Conservation (phyloP, 2,797 vertebrate species). For the Apodemus agrarius region DNA sequence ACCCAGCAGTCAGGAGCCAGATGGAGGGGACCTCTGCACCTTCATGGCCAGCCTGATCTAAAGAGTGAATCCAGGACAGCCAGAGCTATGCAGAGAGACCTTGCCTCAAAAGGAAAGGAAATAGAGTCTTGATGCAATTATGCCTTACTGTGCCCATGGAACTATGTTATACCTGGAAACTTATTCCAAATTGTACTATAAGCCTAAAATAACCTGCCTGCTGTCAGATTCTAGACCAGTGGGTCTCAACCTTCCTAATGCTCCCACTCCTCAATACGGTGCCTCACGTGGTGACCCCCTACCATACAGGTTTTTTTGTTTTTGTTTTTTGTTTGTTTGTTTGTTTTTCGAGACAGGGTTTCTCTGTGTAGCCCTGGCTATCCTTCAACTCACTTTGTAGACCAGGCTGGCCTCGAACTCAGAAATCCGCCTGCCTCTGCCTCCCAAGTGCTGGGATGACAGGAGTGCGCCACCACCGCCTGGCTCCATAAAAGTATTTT, state of each 20-base stretch:
- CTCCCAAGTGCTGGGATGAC: too few relatives aligned
- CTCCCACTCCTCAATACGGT: background rate
- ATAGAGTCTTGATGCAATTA: background rate
- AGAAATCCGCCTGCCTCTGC: too few relatives aligned
- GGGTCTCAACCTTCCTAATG: background rate
- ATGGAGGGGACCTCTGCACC: too few relatives aligned
- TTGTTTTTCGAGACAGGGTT: too few relatives aligned
- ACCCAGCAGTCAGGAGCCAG: background rate
- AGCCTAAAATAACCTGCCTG: background rate
- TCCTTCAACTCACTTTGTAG: too few relatives aligned
- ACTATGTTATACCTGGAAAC: background rate
- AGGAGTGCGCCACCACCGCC: too few relatives aligned
- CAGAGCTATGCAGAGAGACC: background rate
- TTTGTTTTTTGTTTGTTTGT: too few relatives aligned
- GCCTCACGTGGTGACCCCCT: background rate
- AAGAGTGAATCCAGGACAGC: background rate
- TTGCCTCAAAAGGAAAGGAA: background rate
- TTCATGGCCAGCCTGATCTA: background rate
- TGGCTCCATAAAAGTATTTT: background rate
- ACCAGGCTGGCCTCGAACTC: too few relatives aligned
- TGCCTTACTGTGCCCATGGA: background rate
- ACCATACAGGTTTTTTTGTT: background rate
- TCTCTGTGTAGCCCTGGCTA: too few relatives aligned
- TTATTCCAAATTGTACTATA: background rate
- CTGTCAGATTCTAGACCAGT: background rate